Evolutionary conservation across 2,888 invertebrate species (phyloP).

Genomic region (Mesorhabditis belari): DNA sequence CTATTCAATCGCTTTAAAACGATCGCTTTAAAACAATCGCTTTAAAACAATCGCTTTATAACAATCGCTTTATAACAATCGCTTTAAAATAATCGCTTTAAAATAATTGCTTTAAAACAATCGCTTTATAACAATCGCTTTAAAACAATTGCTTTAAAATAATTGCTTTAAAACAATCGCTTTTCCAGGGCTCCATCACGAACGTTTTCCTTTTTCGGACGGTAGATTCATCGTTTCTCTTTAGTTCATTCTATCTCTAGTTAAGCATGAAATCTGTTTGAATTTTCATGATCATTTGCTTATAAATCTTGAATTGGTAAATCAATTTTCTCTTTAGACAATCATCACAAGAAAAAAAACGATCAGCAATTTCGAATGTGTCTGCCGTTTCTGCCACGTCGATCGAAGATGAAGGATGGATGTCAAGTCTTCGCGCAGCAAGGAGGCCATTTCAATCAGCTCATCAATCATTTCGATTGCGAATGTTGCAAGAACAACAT

Average conservation of each 20-base stretch:
- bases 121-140: too few species aligned
- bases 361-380: conserved; percentile 3
- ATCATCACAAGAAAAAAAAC: conserved; percentile 10
- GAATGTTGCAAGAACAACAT: conserved; percentile 45
- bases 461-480: conserved; percentile 45
- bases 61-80: too few species aligned
- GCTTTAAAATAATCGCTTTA: too few species aligned
- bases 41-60: too few species aligned
- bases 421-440: conserved; percentile 12
- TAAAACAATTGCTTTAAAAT: too few species aligned
- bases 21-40: too few species aligned
- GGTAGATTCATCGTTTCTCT: not conserved
- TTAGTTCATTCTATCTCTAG: conserved; percentile 1
- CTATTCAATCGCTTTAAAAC: too few species aligned
- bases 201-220: not conserved
- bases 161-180: not conserved
- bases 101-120: too few species aligned
- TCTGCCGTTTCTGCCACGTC: conserved; percentile 1
- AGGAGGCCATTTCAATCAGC: conserved; percentile 34
- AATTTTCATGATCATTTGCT: not conserved
- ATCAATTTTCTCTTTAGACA: conserved; percentile 5
- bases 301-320: not conserved
- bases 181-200: not conserved
- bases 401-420: conserved; percentile 11
- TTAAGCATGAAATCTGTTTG: conserved; percentile 1